Conservation (phyloP, 2,797 vertebrate species). For the Podarcis lilfordi region DNA sequence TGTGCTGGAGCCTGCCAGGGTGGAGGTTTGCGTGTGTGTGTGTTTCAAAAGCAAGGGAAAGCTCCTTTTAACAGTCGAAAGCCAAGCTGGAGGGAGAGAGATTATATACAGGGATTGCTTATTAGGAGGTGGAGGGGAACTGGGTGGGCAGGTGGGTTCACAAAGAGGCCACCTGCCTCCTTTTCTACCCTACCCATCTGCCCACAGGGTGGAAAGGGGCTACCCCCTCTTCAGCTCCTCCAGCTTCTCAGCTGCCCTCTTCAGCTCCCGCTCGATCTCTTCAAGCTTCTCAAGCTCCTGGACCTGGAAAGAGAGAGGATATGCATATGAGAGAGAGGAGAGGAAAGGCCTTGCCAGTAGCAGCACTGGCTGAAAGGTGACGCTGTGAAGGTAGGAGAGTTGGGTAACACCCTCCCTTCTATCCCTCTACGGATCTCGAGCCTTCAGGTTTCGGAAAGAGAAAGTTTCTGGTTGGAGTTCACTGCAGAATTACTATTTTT, state of each 20-base stretch:
- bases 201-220: not conserved
- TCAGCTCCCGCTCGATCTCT: slow-evolving; percentile 82
- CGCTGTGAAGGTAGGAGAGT: not conserved
- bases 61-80: slow-evolving; percentile 37
- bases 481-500: too few relatives aligned
- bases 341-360: too few relatives aligned
- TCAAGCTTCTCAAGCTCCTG: slow-evolving; percentile 74
- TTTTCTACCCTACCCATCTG: not conserved
- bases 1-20: not conserved
- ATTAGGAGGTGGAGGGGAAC: not conserved
- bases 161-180: not conserved
- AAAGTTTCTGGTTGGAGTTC: too few relatives aligned
- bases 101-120: not conserved
- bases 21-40: not conserved
- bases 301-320: slow-evolving; percentile 53
- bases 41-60: not conserved
- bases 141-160: not conserved
- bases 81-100: slow-evolving; percentile 7
- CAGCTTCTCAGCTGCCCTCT: slow-evolving; percentile 81
- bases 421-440: too few relatives aligned
- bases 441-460: not conserved
- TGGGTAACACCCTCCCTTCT: not conserved
- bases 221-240: slow-evolving; percentile 72
- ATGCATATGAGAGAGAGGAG: not conserved
- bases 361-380: too few relatives aligned